Evolutionary conservation across 1,140 invertebrate genomes (phyloP).

Genomic region (Drosophila quadrilineata): DNA sequence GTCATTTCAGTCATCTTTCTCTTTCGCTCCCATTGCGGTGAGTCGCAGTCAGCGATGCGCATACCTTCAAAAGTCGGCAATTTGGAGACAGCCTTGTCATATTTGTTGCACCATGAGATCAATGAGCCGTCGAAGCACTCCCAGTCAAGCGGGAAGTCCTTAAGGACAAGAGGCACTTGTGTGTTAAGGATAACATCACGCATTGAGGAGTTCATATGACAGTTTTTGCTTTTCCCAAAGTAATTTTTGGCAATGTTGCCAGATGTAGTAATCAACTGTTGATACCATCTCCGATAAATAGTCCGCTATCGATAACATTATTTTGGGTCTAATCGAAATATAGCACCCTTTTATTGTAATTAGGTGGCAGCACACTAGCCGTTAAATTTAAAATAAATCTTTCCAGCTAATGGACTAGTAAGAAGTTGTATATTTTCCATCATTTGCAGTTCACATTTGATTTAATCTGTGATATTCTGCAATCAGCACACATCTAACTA

Average conservation of each 20-base stretch:
- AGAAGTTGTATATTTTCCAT: too few relatives aligned
- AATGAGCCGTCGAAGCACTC: constrained; percentile 62
- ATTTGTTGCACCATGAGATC: constrained; percentile 82
- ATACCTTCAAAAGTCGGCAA: constrained; percentile 81
- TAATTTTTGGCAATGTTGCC: not conserved
- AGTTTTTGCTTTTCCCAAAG: not conserved
- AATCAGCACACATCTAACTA: constrained; percentile 11
- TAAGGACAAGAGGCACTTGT: constrained; percentile 53
- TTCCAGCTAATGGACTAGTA: not conserved
- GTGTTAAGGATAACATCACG: constrained; percentile 69
- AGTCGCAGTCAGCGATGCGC: constrained; percentile 80
- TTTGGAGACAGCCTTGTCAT: constrained; percentile 69
- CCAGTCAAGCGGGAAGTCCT: constrained; percentile 60
- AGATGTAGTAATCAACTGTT: constrained; percentile 5
- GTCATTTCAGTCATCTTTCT: constrained; percentile 83
- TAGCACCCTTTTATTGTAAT: not conserved
- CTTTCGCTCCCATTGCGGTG: constrained; percentile 90
- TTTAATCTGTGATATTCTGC: not conserved
- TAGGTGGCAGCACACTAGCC: not conserved
- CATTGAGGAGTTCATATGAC: constrained; percentile 28
- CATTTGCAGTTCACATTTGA: not conserved
- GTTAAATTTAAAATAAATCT: not conserved
- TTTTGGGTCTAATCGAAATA: not conserved
- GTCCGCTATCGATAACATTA: not conserved
- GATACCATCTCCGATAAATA: not conserved